Percentiles rank a stretch among this genome's conserved stretches.
These are phyloP conservation scores for Megaustenia siamemsis DNA, from an alignment of 2,888 invertebrate genomes.

Conservation along the genomic window DNA sequence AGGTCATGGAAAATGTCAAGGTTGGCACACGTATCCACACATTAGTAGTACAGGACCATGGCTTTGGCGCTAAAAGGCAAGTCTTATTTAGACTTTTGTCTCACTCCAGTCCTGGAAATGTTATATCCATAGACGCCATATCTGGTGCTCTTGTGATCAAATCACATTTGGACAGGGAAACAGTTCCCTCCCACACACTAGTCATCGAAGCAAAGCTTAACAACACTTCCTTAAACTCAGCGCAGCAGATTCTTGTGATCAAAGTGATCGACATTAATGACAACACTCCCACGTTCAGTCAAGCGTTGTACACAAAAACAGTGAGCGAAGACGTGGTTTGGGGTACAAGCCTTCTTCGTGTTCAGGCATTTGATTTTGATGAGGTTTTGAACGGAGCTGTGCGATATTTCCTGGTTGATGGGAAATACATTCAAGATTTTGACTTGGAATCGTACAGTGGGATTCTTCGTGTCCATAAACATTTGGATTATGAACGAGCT, in stretches of 20 bases:
- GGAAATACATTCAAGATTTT: conserved; percentile 90
- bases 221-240: conserved; percentile 86
- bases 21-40: conserved; percentile 92
- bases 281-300: conserved; percentile 88
- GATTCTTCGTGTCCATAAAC: conserved; percentile 88
- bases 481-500: conserved; percentile 91
- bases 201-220: conserved; percentile 71
- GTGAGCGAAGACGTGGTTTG: conserved; percentile 94
- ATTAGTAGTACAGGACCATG: conserved; percentile 90
- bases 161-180: conserved; percentile 88
- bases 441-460: conserved; percentile 88
- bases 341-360: conserved; percentile 89
- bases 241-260: conserved; percentile 85
- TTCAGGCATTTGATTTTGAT: conserved; percentile 91
- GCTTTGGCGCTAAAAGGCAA: conserved; percentile 88
- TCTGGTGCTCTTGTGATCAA: conserved; percentile 92
- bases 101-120: conserved; percentile 82
- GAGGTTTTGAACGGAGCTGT: conserved; percentile 93
- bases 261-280: conserved; percentile 88
- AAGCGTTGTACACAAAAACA: conserved; percentile 90
- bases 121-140: conserved; percentile 90
- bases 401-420: conserved; percentile 83
- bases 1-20: conserved; percentile 83
- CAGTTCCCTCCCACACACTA: conserved; percentile 66
- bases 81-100: conserved; percentile 84